Conservation (phyloP, 2,888 invertebrate species). For the Rotaria socialis region DNA sequence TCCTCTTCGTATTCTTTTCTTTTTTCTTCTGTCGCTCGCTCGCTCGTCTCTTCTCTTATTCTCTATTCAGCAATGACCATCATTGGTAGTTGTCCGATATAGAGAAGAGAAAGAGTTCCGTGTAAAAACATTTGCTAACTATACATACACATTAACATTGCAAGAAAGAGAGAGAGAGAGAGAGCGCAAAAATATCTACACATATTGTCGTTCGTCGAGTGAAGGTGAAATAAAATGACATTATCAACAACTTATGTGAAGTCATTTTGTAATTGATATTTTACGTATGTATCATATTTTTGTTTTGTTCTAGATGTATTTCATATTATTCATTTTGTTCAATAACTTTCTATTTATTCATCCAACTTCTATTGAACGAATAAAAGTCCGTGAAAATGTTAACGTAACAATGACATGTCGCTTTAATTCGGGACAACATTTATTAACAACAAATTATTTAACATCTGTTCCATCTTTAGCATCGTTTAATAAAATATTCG, state of each 20-base stretch:
- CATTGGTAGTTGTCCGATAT: conserved; percentile 22
- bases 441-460: not conserved
- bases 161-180: not conserved
- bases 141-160: not conserved
- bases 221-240: not conserved
- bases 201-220: not conserved
- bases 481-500: not conserved
- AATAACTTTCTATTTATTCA: not conserved
- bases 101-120: conserved; percentile 15
- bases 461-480: not conserved
- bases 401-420: conserved; percentile 27
- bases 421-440: not conserved
- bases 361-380: not conserved
- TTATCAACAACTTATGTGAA: not conserved
- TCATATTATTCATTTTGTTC: conserved; percentile 1
- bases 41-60: not conserved
- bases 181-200: not conserved
- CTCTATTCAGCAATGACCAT: not conserved
- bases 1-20: not conserved
- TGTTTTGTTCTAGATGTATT: not conserved
- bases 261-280: not conserved
- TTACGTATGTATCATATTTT: not conserved
- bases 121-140: conserved; percentile 29
- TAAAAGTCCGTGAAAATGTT: conserved; percentile 28
- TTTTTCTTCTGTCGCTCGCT: not conserved